These are phyloP conservation scores for Terrapene triunguis DNA, from an alignment of 2,113 vertebrate genomes.

Conservation along the genomic window DNA sequence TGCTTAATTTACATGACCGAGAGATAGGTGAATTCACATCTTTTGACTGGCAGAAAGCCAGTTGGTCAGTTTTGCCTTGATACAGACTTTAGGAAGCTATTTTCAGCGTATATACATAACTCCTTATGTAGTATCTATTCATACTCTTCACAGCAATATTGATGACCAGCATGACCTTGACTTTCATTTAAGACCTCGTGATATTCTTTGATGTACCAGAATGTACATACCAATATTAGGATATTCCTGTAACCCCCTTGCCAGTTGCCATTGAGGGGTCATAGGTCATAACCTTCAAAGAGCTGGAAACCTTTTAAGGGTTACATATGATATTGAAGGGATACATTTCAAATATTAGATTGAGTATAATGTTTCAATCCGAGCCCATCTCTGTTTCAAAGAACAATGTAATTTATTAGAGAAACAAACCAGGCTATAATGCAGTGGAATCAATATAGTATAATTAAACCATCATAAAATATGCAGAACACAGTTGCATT, in stretches of 20 bases:
- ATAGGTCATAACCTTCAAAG: not conserved
- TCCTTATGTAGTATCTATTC: not conserved
- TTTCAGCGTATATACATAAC: not conserved
- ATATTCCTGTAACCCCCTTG: not conserved
- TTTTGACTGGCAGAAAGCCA: not conserved
- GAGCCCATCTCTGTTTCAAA: constrained; percentile 50
- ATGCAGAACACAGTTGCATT: constrained; percentile 65
- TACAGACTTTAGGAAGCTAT: not conserved
- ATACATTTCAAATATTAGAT: constrained; percentile 46
- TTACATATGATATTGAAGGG: constrained; percentile 27
- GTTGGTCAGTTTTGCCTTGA: not conserved
- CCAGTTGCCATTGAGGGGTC: not conserved
- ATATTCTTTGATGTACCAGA: not conserved
- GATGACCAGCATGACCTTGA: not conserved
- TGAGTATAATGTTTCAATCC: constrained; percentile 51
- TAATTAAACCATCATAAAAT: constrained; percentile 71
- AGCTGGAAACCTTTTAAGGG: not conserved
- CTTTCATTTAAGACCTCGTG: not conserved
- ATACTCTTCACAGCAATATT: not conserved
- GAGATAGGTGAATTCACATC: not conserved
- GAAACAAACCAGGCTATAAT: constrained; percentile 67
- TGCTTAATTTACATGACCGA: not conserved
- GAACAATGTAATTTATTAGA: constrained; percentile 72
- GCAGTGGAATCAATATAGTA: constrained; percentile 70
- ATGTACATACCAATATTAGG: not conserved